Evolutionary conservation across 2,113 vertebrate genomes (phyloP).

Genomic region (Prionailurus bengalensis): DNA sequence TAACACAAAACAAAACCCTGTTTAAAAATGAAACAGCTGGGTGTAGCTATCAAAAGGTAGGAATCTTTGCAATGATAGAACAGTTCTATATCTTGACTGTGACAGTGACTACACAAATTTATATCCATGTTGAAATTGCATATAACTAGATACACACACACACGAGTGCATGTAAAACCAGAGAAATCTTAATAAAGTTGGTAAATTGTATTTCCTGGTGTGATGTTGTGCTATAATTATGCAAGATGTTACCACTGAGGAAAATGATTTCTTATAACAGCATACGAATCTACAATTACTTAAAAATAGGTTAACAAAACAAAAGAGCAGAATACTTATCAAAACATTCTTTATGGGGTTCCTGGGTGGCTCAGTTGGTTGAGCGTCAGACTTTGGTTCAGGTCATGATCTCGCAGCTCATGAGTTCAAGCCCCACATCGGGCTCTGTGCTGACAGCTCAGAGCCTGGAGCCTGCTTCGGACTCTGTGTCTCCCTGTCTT

Average conservation of each 20-base stretch:
- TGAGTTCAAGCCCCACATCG: too few species aligned
- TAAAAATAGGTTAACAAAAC: constrained; percentile 5
- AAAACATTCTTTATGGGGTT: constrained; percentile 8
- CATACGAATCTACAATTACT: background rate
- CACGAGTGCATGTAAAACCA: background rate
- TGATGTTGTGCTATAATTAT: background rate
- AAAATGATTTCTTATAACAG: background rate
- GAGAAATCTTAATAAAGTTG: background rate
- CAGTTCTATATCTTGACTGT: background rate
- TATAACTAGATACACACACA: background rate
- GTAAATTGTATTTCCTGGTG: background rate
- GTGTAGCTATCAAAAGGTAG: background rate
- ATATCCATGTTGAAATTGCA: background rate
- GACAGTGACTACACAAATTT: background rate
- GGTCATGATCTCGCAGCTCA: too few species aligned
- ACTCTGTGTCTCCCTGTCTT: too few species aligned
- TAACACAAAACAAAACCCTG: background rate
- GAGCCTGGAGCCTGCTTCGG: too few species aligned
- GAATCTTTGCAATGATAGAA: background rate
- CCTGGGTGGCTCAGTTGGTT: too few species aligned
- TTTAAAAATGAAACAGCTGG: constrained; percentile 18
- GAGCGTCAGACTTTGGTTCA: too few species aligned
- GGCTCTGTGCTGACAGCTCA: too few species aligned
- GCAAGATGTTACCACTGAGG: background rate
- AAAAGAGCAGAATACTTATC: background rate